Percentiles rank a stretch among this genome's conserved stretches.
phyloP scores from a whole-genome alignment of 2,113 vertebrate genomes.

The Hippocampus comes region DNA sequence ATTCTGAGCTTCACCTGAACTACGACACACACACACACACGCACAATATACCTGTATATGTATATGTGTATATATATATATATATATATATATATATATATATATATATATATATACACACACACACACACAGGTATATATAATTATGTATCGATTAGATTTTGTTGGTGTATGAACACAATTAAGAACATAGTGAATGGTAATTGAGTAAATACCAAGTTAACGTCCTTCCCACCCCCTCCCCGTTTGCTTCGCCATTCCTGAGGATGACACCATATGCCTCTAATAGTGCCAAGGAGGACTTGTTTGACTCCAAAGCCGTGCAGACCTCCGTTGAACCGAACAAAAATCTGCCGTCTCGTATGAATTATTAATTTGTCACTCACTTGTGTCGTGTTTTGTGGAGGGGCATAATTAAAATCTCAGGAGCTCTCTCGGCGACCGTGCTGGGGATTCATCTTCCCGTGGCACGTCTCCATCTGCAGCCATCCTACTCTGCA shows the following conservation, averaged over 20 bases:
- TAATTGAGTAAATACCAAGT: constrained; percentile 43
- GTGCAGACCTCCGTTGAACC: constrained; percentile 18
- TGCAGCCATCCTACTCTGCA: constrained; percentile 70
- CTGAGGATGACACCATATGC: constrained; percentile 9
- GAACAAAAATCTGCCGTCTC: constrained; percentile 36
- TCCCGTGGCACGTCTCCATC: constrained; percentile 74
- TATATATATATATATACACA: too few species aligned
- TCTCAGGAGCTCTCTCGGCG: constrained; percentile 59
- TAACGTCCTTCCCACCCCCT: neutral
- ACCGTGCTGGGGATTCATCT: constrained; percentile 77
- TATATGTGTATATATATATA: too few species aligned
- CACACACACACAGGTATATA: too few species aligned
- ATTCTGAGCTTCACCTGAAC: constrained; percentile 38
- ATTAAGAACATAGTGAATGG: constrained; percentile 52
- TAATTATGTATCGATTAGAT: constrained; percentile 41
- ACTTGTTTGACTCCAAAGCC: constrained; percentile 22
- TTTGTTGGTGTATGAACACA: constrained; percentile 56
- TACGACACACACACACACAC: constrained; percentile 9
- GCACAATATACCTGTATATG: too few species aligned
- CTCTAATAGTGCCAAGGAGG: constrained; percentile 15
- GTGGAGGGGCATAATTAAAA: constrained; percentile 53
- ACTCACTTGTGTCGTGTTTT: constrained; percentile 8
- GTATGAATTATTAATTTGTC: constrained; percentile 63
- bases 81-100: too few species aligned
- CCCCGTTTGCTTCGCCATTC: neutral